Conservation (phyloP, 92 coral and sea anemone species). For the Siderastrea siderea region DNA sequence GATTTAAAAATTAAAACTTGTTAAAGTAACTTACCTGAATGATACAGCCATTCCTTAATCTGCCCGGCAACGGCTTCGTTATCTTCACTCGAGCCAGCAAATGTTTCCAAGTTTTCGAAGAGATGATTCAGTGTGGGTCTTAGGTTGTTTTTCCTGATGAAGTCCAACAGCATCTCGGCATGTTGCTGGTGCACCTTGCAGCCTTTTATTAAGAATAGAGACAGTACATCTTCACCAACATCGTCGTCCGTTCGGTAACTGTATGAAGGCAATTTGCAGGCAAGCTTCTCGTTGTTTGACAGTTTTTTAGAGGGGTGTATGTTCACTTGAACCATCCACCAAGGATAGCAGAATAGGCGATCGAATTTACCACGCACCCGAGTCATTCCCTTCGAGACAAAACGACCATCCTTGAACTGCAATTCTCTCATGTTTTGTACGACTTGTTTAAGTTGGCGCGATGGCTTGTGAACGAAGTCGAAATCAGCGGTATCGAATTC, state of each 20-base stretch:
- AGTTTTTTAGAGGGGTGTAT: background rate
- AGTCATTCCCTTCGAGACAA: background rate
- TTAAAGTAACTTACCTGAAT: conserved; percentile 7
- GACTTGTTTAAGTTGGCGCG: conserved; percentile 22
- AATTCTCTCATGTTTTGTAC: conserved; percentile 18
- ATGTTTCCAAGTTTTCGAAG: conserved; percentile 5
- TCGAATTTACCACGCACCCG: conserved; percentile 27
- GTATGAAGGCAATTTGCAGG: conserved; percentile 15
- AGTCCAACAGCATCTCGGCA: conserved; percentile 3
- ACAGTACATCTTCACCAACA: background rate
- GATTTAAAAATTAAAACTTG: no score
- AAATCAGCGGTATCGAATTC: conserved; percentile 18
- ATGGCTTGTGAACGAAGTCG: conserved; percentile 9
- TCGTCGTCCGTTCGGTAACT: conserved; percentile 12
- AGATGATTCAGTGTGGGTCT: conserved; percentile 1
- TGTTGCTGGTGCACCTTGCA: conserved; percentile 5
- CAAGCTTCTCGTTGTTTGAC: conserved; percentile 5
- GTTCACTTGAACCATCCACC: conserved; percentile 19
- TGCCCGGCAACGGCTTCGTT: background rate
- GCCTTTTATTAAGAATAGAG: background rate
- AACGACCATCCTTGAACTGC: background rate
- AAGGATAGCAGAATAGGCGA: conserved; percentile 7
- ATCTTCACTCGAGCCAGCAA: background rate
- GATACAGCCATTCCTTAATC: background rate
- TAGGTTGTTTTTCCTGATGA: background rate